These are phyloP conservation scores for Muschampia plurimacula DNA, from an alignment of 2,888 invertebrate species.

Conservation along the genomic window DNA sequence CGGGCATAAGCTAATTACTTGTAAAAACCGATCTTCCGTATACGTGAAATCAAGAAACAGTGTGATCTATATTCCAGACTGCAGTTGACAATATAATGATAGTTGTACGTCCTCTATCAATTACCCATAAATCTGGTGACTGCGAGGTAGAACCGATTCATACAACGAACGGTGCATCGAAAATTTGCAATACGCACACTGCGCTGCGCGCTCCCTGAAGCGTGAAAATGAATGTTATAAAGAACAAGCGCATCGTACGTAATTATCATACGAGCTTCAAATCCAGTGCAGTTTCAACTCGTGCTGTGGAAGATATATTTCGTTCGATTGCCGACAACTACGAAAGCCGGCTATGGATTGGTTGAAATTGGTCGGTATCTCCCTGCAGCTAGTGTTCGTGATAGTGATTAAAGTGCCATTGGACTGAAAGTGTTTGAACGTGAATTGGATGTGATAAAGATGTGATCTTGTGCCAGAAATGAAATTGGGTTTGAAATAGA, in stretches of 20 bases:
- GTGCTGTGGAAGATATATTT: slow-evolving; percentile 43
- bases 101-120: not conserved
- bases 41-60: not conserved
- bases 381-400: not conserved
- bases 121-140: slow-evolving; percentile 9
- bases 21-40: not conserved
- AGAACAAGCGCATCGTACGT: slow-evolving; percentile 70
- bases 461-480: not conserved
- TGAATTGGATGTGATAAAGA: not conserved
- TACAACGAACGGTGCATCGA: slow-evolving; percentile 11
- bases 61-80: not conserved
- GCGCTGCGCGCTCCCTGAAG: slow-evolving; percentile 67
- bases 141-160: not conserved
- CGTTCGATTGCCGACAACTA: slow-evolving; percentile 50
- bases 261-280: slow-evolving; percentile 81
- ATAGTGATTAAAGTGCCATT: slow-evolving; percentile 1
- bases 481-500: not conserved
- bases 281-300: slow-evolving; percentile 71
- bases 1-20: too few species aligned
- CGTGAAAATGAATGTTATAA: slow-evolving; percentile 86
- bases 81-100: slow-evolving; percentile 14
- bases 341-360: slow-evolving; percentile 78
- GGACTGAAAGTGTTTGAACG: not conserved
- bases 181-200: slow-evolving; percentile 20
- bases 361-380: slow-evolving; percentile 84